Percentiles rank a stretch among this genome's conserved stretches.
Conservation (phyloP, 1,140 invertebrate species). For the Drosophila takahashii region DNA sequence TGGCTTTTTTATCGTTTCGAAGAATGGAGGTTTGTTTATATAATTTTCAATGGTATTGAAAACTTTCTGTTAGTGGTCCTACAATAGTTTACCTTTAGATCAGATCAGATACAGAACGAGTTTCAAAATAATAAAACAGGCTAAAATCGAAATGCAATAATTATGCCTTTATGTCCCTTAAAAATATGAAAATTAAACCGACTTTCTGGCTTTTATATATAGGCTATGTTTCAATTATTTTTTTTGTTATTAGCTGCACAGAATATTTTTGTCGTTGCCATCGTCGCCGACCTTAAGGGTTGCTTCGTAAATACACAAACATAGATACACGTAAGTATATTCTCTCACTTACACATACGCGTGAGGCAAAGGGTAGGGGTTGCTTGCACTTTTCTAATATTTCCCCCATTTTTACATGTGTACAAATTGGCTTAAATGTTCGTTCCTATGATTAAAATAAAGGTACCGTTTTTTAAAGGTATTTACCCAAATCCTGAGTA, state of each 20-base stretch:
- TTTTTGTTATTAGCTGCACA: conserved; percentile 31
- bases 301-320: conserved; percentile 27
- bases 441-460: background rate
- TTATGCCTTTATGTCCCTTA: too few species aligned
- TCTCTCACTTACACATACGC: conserved; percentile 6
- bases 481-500: conserved; percentile 17
- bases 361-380: conserved; percentile 18
- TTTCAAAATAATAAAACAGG: background rate
- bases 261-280: conserved; percentile 39
- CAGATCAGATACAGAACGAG: background rate
- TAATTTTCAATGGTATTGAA: background rate
- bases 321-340: conserved; percentile 13
- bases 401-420: conserved; percentile 8
- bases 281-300: conserved; percentile 40
- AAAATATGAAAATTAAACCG: background rate
- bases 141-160: background rate
- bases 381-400: conserved; percentile 20
- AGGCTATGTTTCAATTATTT: background rate
- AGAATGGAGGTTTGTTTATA: background rate
- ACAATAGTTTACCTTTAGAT: too few species aligned
- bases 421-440: conserved; percentile 10
- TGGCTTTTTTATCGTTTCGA: background rate
- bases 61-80: background rate
- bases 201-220: background rate
- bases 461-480: background rate